Evolutionary conservation across 2,797 vertebrate species (phyloP).

Genomic region (Tenualosa ilisha): DNA sequence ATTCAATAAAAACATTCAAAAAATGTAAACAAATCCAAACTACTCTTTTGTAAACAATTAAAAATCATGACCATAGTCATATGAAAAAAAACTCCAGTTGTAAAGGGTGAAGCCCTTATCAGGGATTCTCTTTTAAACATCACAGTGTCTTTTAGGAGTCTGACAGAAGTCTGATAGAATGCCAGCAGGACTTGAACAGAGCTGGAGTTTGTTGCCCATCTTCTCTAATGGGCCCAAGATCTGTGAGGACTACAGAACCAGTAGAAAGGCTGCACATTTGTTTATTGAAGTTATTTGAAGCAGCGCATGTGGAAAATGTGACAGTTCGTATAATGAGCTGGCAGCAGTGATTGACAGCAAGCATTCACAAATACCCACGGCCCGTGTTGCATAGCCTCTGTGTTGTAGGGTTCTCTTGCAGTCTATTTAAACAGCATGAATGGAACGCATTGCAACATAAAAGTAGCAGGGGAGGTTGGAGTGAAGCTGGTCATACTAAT

Average conservation of each 20-base stretch:
- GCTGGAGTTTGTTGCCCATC: background rate
- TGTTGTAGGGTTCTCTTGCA: background rate
- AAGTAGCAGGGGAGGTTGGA: background rate
- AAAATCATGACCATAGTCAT: too few relatives aligned
- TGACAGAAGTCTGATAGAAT: background rate
- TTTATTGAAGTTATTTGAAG: background rate
- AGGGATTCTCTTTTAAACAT: too few relatives aligned
- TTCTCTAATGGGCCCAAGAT: background rate
- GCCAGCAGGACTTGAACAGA: background rate
- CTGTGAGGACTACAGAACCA: background rate
- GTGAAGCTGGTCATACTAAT: slow-evolving; percentile 1
- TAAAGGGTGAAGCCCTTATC: too few relatives aligned
- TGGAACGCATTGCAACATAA: background rate
- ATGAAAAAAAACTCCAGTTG: too few relatives aligned
- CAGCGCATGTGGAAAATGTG: background rate
- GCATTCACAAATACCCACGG: background rate
- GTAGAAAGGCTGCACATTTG: background rate
- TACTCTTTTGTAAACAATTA: too few relatives aligned
- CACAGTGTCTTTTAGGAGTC: background rate
- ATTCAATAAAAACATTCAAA: too few relatives aligned
- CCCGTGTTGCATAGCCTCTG: background rate
- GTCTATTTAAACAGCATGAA: background rate
- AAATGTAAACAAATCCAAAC: too few relatives aligned
- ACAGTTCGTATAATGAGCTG: background rate
- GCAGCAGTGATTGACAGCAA: background rate